Evolutionary conservation across 2,888 invertebrate genomes (phyloP), one percentile per base, ranked within the genome.

Genomic region (Tenthredo mesomela): DNA sequence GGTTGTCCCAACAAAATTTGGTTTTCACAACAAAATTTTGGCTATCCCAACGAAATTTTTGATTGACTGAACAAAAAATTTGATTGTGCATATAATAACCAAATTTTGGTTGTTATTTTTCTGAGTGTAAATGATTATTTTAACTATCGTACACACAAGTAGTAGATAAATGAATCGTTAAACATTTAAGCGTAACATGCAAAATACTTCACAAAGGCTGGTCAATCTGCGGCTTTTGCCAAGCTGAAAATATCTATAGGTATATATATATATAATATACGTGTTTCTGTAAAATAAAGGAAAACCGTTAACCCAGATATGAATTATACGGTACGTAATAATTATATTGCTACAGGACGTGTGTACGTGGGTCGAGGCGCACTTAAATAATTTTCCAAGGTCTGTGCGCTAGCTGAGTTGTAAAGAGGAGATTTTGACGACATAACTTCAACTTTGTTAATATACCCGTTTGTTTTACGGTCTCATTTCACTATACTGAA

Each of bases 281-380:
- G 15, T 67, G 67, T 67, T 12, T 33, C 21, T 33, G 12, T 67
- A 18, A 25, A 67, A 33, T 18, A 15, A 18, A 29, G 50, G 18
- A 29, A 33, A 77, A 47, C 54, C 77, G 77, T 77, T 77, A 77
- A 77, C 77, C 77, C 77, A 77, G 50, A 77, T 50, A 50, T 33
- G 67, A 25, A 67, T 33, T 25, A 67, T 25, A 29, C 33, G 33
- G 5, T 18, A 67, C 54, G 54, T 18, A 33, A 47, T 77, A 29
- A 77, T 47, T 47, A 54, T 47, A 54, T 33, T 77, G 12, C 50
- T 54, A 7, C n/a, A 50, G 50, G 50, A 50, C 50, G 50, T 50
- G n/a, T 5, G n/a, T 50, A 50, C 47, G 40, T 25, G 6, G 33
- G 77, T 54, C 33, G 12, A 77, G 12, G 54, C 54, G 47, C 77